These are phyloP conservation scores for Orthonevra nobilis DNA, from an alignment of 2,888 invertebrate species.

Conservation along the genomic window DNA sequence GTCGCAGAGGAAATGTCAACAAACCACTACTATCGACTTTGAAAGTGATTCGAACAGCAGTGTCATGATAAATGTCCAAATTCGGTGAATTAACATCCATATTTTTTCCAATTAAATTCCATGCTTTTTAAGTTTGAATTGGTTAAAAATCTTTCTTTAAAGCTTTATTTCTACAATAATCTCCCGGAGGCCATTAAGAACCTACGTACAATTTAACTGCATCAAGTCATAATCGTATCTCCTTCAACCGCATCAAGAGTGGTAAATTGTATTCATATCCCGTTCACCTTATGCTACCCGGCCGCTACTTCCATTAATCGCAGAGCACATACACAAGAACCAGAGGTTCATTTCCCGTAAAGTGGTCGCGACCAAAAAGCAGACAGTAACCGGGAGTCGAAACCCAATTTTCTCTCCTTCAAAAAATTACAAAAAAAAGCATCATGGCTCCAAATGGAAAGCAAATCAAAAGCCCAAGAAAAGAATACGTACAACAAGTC, in stretches of 20 bases:
- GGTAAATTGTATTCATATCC: conserved; percentile 38
- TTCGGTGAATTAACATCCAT: too few species aligned
- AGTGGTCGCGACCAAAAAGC: conserved; percentile 31
- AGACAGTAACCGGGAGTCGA: conserved; percentile 18
- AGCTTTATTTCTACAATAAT: too few species aligned
- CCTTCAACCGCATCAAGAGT: conserved; percentile 9
- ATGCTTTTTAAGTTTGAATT: too few species aligned
- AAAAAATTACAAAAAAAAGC: conserved; percentile 24
- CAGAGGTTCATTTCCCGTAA: conserved; percentile 45
- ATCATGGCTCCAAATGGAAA: conserved; percentile 45
- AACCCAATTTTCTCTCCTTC: conserved; percentile 52
- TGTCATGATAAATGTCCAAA: too few species aligned
- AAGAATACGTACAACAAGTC: conserved; percentile 18
- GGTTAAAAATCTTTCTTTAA: too few species aligned
- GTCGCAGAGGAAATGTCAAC: too few species aligned
- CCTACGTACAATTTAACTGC: neutral
- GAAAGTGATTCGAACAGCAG: too few species aligned
- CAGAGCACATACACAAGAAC: conserved; percentile 3
- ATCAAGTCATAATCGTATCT: conserved; percentile 9
- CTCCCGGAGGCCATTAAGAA: neutral
- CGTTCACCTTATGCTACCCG: too few species aligned
- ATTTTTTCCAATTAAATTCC: too few species aligned
- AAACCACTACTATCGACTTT: too few species aligned
- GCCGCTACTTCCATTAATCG: conserved; percentile 21
- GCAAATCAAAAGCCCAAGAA: conserved; percentile 39